phyloP scores from a whole-genome alignment of 2,113 vertebrate species.

The Zonotrichia leucophrys region DNA sequence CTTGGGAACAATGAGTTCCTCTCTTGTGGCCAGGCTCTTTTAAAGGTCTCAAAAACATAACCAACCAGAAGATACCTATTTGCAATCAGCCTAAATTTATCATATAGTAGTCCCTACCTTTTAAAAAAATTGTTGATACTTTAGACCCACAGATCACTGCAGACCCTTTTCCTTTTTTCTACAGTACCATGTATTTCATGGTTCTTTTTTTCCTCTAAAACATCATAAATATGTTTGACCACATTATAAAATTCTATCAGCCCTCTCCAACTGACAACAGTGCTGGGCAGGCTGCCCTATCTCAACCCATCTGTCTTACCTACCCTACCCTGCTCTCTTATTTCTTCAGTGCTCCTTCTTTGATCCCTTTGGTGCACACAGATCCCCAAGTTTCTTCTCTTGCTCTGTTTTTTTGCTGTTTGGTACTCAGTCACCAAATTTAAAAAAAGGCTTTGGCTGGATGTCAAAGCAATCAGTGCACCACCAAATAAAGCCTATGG shows the following conservation, averaged over 20 bases:
- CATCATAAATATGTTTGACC: background rate
- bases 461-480: background rate
- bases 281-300: background rate
- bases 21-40: background rate
- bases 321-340: background rate
- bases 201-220: background rate
- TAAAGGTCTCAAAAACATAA: background rate
- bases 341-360: background rate
- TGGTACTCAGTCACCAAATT: background rate
- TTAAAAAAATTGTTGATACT: background rate
- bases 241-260: background rate
- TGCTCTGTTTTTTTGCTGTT: background rate
- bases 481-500: background rate
- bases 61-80: background rate
- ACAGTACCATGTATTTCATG: fast-evolving
- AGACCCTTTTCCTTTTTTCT: background rate
- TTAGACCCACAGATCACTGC: background rate
- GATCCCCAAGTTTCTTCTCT: background rate
- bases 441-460: background rate
- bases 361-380: background rate
- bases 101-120: background rate
- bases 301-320: background rate
- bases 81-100: background rate
- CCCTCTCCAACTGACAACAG: background rate
- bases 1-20: background rate